These are phyloP conservation scores for Anoura caudifer DNA, from an alignment of 2,113 vertebrate species.

Conservation along the genomic window DNA sequence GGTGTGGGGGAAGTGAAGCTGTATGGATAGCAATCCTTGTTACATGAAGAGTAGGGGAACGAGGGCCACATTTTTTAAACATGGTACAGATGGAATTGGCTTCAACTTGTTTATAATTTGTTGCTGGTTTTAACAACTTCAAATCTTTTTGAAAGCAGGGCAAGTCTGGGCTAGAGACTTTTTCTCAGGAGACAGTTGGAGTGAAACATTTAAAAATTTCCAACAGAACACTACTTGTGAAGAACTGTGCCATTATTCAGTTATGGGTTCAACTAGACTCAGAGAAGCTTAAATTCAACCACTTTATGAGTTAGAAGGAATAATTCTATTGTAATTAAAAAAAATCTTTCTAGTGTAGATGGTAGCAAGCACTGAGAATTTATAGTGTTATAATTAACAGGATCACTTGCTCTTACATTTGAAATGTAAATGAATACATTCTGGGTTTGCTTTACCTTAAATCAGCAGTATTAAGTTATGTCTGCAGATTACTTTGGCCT, in stretches of 20 bases:
- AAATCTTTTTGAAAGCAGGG: slow-evolving; percentile 8
- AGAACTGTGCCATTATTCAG: neutral
- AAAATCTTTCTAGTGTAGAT: neutral
- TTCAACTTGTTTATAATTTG: slow-evolving; percentile 7
- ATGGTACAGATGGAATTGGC: neutral
- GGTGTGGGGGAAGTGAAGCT: neutral
- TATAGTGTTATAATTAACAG: neutral
- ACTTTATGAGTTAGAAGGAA: neutral
- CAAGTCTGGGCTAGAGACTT: neutral
- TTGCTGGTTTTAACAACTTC: slow-evolving; percentile 34
- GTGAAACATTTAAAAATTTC: neutral
- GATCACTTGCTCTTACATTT: neutral
- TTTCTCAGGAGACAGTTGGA: slow-evolving; percentile 13
- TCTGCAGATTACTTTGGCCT: neutral
- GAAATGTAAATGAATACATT: neutral
- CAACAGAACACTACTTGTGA: neutral
- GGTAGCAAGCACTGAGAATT: neutral
- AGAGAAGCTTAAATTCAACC: neutral
- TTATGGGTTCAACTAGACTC: neutral
- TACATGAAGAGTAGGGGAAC: neutral
- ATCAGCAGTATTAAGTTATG: neutral
- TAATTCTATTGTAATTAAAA: neutral
- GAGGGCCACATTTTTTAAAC: neutral
- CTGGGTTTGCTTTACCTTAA: neutral
- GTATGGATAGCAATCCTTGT: neutral